Percentiles rank a stretch among this genome's conserved stretches.
Conservation (phyloP, 2,797 vertebrate genomes). For the Sebastes steindachneri region DNA sequence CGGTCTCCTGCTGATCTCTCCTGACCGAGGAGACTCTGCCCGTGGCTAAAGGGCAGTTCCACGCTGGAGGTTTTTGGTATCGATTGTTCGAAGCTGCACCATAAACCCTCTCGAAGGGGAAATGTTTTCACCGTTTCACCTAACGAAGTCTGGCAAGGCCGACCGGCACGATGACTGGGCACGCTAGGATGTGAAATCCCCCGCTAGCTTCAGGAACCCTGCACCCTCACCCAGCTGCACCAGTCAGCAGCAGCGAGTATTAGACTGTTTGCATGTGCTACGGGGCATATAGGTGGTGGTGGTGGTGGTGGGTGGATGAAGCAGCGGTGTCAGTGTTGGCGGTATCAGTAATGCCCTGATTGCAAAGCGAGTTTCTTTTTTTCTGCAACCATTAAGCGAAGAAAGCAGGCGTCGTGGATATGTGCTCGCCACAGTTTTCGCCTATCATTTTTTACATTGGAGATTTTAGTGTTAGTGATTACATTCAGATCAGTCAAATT, state of each 20-base stretch:
- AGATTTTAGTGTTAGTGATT: background rate
- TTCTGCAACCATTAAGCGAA: conserved; percentile 45
- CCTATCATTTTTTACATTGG: conserved; percentile 9
- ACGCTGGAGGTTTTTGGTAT: conserved; percentile 80
- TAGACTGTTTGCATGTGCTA: conserved; percentile 51
- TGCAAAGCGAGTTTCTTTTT: conserved; percentile 31
- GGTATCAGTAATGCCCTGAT: conserved; percentile 48
- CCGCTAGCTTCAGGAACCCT: conserved; percentile 52
- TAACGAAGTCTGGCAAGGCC: conserved; percentile 70
- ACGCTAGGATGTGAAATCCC: conserved; percentile 52
- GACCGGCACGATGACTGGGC: conserved; percentile 56
- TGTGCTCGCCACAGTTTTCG: conserved; percentile 18
- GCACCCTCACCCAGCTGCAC: conserved; percentile 48
- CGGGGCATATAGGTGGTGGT: conserved; percentile 50
- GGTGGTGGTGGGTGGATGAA: conserved; percentile 51
- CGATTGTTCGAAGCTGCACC: conserved; percentile 75
- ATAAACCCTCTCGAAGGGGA: conserved; percentile 57
- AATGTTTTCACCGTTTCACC: conserved; percentile 58
- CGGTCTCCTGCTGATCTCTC: conserved; percentile 56
- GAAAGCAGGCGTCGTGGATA: conserved; percentile 33
- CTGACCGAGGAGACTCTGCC: conserved; percentile 64
- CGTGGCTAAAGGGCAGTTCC: conserved; percentile 70
- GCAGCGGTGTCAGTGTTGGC: conserved; percentile 35
- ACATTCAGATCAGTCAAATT: background rate
- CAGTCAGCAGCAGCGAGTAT: conserved; percentile 52